Conservation (phyloP, 2,888 invertebrate genomes). For the Scelioninae gen. 1 region DNA sequence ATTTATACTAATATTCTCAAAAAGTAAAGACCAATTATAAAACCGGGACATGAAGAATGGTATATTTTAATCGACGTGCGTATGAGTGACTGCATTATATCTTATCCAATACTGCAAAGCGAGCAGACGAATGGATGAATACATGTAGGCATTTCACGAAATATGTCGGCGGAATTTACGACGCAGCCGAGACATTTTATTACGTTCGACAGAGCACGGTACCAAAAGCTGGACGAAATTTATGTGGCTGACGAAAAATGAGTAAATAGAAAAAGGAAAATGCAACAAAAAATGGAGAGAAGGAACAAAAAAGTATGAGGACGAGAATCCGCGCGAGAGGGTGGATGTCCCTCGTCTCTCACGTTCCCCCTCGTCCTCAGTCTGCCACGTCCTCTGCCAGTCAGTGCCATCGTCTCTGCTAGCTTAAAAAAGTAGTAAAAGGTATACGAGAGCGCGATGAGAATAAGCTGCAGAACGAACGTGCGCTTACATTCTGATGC, state of each 20-base stretch:
- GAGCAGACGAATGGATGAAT: slow-evolving; percentile 70
- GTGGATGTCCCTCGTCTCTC: slow-evolving; percentile 59
- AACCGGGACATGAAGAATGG: slow-evolving; percentile 13
- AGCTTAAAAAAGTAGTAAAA: slow-evolving; percentile 77
- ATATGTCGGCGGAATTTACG: slow-evolving; percentile 80
- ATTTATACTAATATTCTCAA: background rate
- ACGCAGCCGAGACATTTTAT: slow-evolving; percentile 80
- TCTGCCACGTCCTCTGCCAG: slow-evolving; percentile 64
- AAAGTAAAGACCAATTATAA: slow-evolving; percentile 32
- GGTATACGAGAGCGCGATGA: slow-evolving; percentile 72
- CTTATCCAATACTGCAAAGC: slow-evolving; percentile 65
- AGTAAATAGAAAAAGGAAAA: slow-evolving; percentile 71
- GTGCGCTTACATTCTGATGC: slow-evolving; percentile 66
- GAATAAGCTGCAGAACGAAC: slow-evolving; percentile 71
- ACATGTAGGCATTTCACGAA: slow-evolving; percentile 77
- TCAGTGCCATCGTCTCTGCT: slow-evolving; percentile 68
- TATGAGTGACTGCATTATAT: slow-evolving; percentile 55
- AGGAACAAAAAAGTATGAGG: slow-evolving; percentile 67
- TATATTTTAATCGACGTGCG: slow-evolving; percentile 54
- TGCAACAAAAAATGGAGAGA: slow-evolving; percentile 54
- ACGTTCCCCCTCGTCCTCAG: slow-evolving; percentile 38
- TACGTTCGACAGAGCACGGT: slow-evolving; percentile 78
- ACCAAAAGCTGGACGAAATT: slow-evolving; percentile 78
- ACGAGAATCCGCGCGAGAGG: slow-evolving; percentile 62
- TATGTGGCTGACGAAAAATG: slow-evolving; percentile 77